Conservation (phyloP, 1,140 invertebrate species). For the Drosophila arawakana region DNA sequence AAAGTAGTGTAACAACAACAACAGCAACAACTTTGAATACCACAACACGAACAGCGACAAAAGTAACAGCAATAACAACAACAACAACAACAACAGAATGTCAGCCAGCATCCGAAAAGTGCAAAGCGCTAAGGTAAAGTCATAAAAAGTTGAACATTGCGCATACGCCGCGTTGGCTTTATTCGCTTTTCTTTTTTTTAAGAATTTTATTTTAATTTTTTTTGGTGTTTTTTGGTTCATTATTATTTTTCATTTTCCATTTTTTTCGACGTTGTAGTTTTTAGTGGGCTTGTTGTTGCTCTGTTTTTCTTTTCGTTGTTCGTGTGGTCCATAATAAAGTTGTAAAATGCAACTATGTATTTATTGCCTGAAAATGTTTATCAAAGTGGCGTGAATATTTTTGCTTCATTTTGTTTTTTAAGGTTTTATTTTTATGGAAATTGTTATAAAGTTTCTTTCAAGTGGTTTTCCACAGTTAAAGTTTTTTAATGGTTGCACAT, state of each 20-base stretch:
- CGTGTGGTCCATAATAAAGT: slow-evolving; percentile 61
- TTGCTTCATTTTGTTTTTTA: slow-evolving; percentile 22
- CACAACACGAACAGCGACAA: slow-evolving; percentile 11
- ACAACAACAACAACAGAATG: slow-evolving; percentile 9
- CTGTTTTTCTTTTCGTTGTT: slow-evolving; percentile 22
- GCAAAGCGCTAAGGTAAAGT: slow-evolving; percentile 34
- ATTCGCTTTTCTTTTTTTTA: not conserved
- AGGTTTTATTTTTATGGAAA: slow-evolving; percentile 17
- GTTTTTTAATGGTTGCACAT: not conserved
- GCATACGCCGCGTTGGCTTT: slow-evolving; percentile 47
- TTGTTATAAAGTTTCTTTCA: slow-evolving; percentile 27
- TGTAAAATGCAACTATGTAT: slow-evolving; percentile 67
- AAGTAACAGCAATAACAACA: slow-evolving; percentile 22
- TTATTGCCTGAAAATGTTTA: slow-evolving; percentile 58
- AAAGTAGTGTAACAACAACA: slow-evolving; percentile 30
- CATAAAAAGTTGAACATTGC: slow-evolving; percentile 69
- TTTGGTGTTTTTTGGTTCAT: not conserved
- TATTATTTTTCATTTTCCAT: slow-evolving; percentile 5
- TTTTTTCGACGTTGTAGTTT: slow-evolving; percentile 6
- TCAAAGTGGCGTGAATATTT: slow-evolving; percentile 57
- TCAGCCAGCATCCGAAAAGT: slow-evolving; percentile 23
- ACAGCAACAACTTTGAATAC: slow-evolving; percentile 3
- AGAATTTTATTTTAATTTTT: slow-evolving; percentile 42
- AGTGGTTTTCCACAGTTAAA: not conserved
- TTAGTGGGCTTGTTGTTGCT: not conserved